Evolutionary conservation across 2,113 vertebrate species (phyloP), one percentile per base, ranked within the genome.

Genomic region (Rhea pennata): DNA sequence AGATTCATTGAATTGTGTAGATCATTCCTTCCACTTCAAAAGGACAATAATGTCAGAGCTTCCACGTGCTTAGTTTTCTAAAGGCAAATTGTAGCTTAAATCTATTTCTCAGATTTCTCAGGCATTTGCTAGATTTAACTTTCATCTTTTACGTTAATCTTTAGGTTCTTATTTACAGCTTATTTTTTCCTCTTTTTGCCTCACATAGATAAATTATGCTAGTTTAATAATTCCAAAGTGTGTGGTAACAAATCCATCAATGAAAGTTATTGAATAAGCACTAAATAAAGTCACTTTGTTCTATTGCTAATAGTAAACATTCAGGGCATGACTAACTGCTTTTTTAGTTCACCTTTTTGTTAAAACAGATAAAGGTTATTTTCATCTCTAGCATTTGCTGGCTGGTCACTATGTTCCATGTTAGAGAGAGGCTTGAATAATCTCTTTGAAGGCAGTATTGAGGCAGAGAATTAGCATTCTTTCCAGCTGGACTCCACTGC

Each of bases 391-490:
- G 89, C 89, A 54, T 82, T 97, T 97, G 39, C 90, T 98, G 98
- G 98, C 97, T 97, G 97, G 81, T 97, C 97, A 95, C 97, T 92
- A 44, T 97, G 97, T 98, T 97, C 98, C 94, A n/a, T 96, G 92
- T 95, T 96, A 95, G 94, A 96, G 95, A 92, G 96, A 97, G 71
- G 91, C 95, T 94, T 98, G 97, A 98, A 97, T 97, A 97, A 97
- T 96, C 85, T 96, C 94, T 96, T 96, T 97, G 96, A 97, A 98
- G 93, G 94, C 93, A 91, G 84, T 74, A 93, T 88, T 93, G 88
- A 97, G 95, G 93, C 97, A 92, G 92, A 96, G 96, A 98, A 98
- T 97, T 97, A 95, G 92, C 96, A 95, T 97, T 98, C 97, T 97
- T 90, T 96, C 85, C 92, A 87, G 94, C 91, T 94, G 83, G 93